Evolutionary conservation across 2,797 vertebrate genomes (phyloP), one percentile per base, ranked within the genome.

Genomic region (Cossypha niveicapilla): DNA sequence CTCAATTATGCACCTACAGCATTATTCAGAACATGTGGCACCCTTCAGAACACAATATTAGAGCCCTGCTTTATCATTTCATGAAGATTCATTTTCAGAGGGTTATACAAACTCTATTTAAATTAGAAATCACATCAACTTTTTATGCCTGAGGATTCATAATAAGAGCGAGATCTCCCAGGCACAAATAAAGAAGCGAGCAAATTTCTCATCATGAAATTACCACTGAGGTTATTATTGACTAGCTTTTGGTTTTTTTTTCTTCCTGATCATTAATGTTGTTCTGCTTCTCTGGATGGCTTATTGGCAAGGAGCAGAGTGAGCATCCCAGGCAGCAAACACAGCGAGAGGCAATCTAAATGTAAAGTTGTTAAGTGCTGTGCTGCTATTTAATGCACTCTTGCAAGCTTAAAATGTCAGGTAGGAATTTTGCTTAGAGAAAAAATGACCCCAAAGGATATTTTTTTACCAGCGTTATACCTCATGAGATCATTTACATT

Each of bases 231-330:
- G 85, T 79, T 90, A 58, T 92, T 92, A 93, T 67, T 84, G 86
- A 96, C 84, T 77, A 68, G 62, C 44, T 91, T 95, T 94, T 95
- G 44, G n/a, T n/a, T n/a, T n/a, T 70, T 95, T 81, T 61, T 94
- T 44, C 22, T 74, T 67, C 34, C 42, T 84, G 47, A 86, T 93
- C 93, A 82, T 88, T 94, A 89, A 88, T 92, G 89, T 67, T 23
- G 54, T 88, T 93, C 87, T 93, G 85, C 83, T 93, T 86, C 91
- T 89, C 50, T 85, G 92, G 80, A 71, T 13, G 3, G 32, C 77
- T 95, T 93, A 93, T 91, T 95, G 92, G 92, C 58, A 65, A 88
- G 91, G 80, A 95, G 50, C 0, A 1, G 57, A 48, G 62, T 57
- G 82, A 72, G 51, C 30, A 47, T 66, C 45, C 27, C 48, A 22